Evolutionary conservation across 2,888 invertebrate species (phyloP), one percentile per base, ranked within the genome.

Genomic region (Blastobasis lacticolella): DNA sequence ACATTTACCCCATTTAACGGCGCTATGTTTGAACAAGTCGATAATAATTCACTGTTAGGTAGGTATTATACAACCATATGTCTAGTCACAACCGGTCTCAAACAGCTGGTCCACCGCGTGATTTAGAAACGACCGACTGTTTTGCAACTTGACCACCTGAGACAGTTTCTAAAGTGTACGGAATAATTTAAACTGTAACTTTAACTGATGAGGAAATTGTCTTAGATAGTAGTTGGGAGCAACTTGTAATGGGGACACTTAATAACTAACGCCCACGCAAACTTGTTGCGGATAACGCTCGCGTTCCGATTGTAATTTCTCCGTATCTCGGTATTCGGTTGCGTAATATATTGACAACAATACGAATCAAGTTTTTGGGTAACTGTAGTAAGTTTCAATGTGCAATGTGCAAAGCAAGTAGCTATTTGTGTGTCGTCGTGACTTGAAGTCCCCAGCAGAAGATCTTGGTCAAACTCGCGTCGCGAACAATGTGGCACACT

Each of bases 81-180:
- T 23, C 50, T 42, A 37, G 50, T 46, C 42, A 10, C 42, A 57
- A 64, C 63, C 58, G 57, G 66, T 65, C 60, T 42, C 58, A 65
- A 64, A 67, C 74, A 74, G 72, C 73, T 74, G 74, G 62, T 69
- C 71, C 61, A 59, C 59, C 52, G 57, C 59, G 60, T 64, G 68
- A 69, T 75, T 75, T 79, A 73, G 78, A 79, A 76, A 69, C 73
- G 73, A 75, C 76, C 75, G 67, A 67, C 69, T 71, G 73, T 79
- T 81, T 79, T 73, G 81, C 73, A 80, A 80, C 63, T 60, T 66
- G 64, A 73, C 71, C 82, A 84, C 80, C 80, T 81, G 80, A 78
- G 78, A 71, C 72, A 67, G 64, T 59, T 58, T 56, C 57, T 62
- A 61, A 64, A 63, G 58, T 61, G 56, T 56, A 50, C 52, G 56